A percentile compares a stretch with the other conserved stretches of the same genome.
Conservation (phyloP, 2,113 vertebrate genomes). For the Onychostruthus taczanowskii region DNA sequence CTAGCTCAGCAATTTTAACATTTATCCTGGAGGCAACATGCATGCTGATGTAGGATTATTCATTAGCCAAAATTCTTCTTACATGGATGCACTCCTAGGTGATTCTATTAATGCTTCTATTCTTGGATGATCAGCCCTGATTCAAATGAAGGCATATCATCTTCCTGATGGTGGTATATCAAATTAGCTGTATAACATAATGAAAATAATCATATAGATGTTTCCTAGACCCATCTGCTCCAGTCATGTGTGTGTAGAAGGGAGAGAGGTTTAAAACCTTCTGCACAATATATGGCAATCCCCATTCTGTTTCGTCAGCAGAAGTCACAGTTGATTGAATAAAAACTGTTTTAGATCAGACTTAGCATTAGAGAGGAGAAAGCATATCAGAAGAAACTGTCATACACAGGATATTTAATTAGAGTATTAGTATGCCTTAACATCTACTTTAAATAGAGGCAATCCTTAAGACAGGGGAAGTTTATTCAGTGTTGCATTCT, state of each 20-base stretch:
- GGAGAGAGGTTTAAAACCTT: background rate
- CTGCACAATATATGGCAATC: background rate
- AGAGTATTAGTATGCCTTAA: background rate
- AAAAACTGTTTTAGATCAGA: background rate
- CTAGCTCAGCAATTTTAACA: background rate
- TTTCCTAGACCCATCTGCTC: background rate
- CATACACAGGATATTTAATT: background rate
- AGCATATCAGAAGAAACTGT: background rate
- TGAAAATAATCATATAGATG: background rate
- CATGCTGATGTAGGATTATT: background rate
- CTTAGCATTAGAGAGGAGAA: background rate
- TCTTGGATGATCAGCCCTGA: background rate
- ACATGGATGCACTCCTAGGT: background rate
- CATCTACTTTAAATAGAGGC: background rate
- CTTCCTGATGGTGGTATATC: background rate
- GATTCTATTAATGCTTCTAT: background rate
- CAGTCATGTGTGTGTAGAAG: background rate
- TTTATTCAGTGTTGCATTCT: background rate
- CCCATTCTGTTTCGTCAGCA: background rate
- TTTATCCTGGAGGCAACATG: background rate
- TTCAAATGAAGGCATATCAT: background rate
- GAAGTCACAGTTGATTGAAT: background rate
- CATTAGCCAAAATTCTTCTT: background rate
- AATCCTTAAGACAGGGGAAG: background rate
- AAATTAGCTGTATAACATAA: background rate